Evolutionary conservation across 2,113 vertebrate genomes (phyloP).

Genomic region (Lamprotornis superbus): DNA sequence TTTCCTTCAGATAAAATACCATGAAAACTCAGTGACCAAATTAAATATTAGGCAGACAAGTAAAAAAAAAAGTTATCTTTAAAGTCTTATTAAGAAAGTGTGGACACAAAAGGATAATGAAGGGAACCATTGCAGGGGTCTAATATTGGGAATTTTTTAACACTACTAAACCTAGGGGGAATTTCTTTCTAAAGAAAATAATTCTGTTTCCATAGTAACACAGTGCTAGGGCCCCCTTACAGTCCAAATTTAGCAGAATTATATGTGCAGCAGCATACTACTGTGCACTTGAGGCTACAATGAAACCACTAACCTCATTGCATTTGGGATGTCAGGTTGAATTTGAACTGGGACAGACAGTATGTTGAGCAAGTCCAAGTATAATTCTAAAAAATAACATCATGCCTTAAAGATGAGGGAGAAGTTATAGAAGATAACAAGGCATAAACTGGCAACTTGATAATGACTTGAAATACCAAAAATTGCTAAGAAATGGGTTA

Average conservation of each 20-base stretch:
- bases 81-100: background rate
- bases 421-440: background rate
- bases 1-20: background rate
- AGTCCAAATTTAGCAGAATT: slow-evolving; percentile 74
- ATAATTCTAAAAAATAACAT: background rate
- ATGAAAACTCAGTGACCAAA: background rate
- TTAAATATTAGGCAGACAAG: background rate
- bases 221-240: slow-evolving; percentile 58
- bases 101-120: background rate
- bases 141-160: slow-evolving; percentile 24
- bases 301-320: slow-evolving; percentile 43
- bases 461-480: background rate
- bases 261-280: slow-evolving; percentile 55
- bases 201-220: slow-evolving; percentile 77
- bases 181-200: slow-evolving; percentile 68
- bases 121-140: background rate
- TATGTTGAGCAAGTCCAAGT: background rate
- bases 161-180: slow-evolving; percentile 64
- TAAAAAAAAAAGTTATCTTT: background rate
- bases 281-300: slow-evolving; percentile 45
- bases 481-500: background rate
- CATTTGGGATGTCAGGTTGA: slow-evolving; percentile 35
- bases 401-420: background rate
- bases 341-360: background rate
- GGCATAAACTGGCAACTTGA: background rate